These are phyloP conservation scores for Andrena chrysosceles DNA, from an alignment of 2,888 invertebrate genomes.

Conservation along the genomic window DNA sequence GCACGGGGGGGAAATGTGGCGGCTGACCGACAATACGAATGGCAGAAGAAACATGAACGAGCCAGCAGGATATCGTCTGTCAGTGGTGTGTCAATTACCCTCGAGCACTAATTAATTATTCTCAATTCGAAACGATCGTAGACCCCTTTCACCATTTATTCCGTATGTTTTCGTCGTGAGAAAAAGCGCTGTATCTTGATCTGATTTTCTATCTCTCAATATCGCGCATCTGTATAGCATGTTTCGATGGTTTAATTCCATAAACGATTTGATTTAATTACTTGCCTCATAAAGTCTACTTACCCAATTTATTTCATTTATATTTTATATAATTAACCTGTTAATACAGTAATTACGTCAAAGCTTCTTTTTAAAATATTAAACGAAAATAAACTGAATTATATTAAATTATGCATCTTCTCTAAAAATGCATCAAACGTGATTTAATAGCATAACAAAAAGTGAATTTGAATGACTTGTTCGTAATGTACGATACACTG, in stretches of 20 bases:
- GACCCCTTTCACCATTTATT: not conserved
- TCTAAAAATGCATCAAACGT: too few relatives aligned
- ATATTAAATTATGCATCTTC: too few relatives aligned
- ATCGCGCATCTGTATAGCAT: not conserved
- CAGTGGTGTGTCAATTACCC: not conserved
- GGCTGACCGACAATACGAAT: slow-evolving; percentile 1
- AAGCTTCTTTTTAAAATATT: too few relatives aligned
- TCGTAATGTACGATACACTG: too few relatives aligned
- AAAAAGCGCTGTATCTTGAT: not conserved
- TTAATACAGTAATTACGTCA: too few relatives aligned
- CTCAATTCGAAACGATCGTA: not conserved
- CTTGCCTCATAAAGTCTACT: too few relatives aligned
- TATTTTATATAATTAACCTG: too few relatives aligned
- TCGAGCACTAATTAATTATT: slow-evolving; percentile 9
- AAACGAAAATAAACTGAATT: too few relatives aligned
- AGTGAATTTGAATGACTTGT: too few relatives aligned
- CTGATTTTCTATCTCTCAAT: too few relatives aligned
- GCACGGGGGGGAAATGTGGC: slow-evolving; percentile 1
- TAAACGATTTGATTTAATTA: not conserved
- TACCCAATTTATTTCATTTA: too few relatives aligned
- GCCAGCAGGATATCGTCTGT: not conserved
- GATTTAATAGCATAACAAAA: too few relatives aligned
- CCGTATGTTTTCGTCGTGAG: not conserved
- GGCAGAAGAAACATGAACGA: slow-evolving; percentile 5
- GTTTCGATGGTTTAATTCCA: not conserved